A percentile compares a stretch with the other conserved stretches of the same genome.
phyloP scores from a whole-genome alignment of 2,888 invertebrate species.

The Erebia palarica region DNA sequence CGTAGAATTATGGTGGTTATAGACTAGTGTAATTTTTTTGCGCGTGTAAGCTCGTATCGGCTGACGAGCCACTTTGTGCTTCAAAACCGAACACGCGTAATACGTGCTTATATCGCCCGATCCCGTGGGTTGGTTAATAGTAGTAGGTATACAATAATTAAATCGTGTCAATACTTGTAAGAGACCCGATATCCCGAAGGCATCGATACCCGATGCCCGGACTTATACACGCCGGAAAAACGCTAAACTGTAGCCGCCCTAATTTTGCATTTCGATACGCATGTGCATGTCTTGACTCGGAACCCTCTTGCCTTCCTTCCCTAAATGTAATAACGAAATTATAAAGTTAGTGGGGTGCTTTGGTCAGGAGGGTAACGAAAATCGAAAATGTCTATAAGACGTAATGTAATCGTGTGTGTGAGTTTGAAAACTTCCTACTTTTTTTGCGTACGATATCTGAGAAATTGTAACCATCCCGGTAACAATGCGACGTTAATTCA shows the following conservation, averaged over 20 bases:
- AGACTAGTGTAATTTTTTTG: too few relatives aligned
- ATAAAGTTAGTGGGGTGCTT: conserved; percentile 73
- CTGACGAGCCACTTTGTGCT: too few relatives aligned
- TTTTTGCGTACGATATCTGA: not conserved
- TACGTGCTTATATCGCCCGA: too few relatives aligned
- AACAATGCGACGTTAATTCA: not conserved
- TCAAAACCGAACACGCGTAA: too few relatives aligned
- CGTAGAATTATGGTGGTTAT: too few relatives aligned
- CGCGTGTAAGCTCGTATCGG: too few relatives aligned
- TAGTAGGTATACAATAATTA: too few relatives aligned
- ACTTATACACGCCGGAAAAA: not conserved
- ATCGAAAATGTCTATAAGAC: conserved; percentile 18
- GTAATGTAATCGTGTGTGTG: not conserved
- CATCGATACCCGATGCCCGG: too few relatives aligned
- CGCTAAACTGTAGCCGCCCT: not conserved
- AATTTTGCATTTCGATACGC: conserved; percentile 21
- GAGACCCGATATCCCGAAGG: too few relatives aligned
- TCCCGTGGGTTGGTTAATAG: too few relatives aligned
- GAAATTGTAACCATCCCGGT: too few relatives aligned
- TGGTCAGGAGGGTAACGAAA: conserved; percentile 48
- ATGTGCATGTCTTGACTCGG: conserved; percentile 36
- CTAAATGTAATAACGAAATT: conserved; percentile 71
- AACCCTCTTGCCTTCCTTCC: conserved; percentile 56
- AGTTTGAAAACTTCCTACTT: not conserved
- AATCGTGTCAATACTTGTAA: too few relatives aligned